phyloP scores from a whole-genome alignment of 2,888 invertebrate species.

The Biston stratarius region DNA sequence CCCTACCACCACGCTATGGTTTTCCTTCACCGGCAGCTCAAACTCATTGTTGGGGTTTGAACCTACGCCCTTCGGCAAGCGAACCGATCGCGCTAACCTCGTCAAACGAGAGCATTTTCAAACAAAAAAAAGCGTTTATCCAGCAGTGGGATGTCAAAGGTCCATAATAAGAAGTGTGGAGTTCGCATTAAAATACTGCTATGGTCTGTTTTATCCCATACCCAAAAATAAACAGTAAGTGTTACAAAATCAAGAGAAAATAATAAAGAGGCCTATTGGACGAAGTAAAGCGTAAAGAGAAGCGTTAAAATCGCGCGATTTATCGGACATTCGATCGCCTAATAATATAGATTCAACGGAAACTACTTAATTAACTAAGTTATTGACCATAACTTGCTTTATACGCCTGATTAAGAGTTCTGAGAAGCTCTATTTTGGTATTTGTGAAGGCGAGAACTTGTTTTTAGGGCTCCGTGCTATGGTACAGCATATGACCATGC shows the following conservation, averaged over 20 bases:
- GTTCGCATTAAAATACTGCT: too few relatives aligned
- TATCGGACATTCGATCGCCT: slow-evolving; percentile 10
- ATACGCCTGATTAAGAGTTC: slow-evolving; percentile 40
- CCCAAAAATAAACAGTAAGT: not conserved
- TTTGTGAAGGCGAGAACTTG: slow-evolving; percentile 4
- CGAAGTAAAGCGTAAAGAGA: slow-evolving; percentile 17
- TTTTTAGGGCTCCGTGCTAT: not conserved
- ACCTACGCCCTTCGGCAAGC: too few relatives aligned
- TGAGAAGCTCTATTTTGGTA: slow-evolving; percentile 33
- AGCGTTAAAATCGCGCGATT: slow-evolving; percentile 16
- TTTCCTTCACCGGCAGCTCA: too few relatives aligned
- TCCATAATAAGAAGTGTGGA: too few relatives aligned
- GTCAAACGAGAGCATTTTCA: too few relatives aligned
- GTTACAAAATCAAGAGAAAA: not conserved
- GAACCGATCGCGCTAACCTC: too few relatives aligned
- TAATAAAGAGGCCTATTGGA: not conserved
- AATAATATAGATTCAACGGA: slow-evolving; percentile 30
- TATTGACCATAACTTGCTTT: slow-evolving; percentile 49
- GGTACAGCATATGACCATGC: not conserved
- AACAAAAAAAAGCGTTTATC: too few relatives aligned
- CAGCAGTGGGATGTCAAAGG: too few relatives aligned
- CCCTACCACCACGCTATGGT: too few relatives aligned
- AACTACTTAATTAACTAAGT: slow-evolving; percentile 48
- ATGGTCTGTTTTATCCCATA: too few relatives aligned
- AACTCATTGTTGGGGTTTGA: too few relatives aligned